Evolutionary conservation across 2,797 vertebrate genomes (phyloP).

Genomic region (Xenops minutus): DNA sequence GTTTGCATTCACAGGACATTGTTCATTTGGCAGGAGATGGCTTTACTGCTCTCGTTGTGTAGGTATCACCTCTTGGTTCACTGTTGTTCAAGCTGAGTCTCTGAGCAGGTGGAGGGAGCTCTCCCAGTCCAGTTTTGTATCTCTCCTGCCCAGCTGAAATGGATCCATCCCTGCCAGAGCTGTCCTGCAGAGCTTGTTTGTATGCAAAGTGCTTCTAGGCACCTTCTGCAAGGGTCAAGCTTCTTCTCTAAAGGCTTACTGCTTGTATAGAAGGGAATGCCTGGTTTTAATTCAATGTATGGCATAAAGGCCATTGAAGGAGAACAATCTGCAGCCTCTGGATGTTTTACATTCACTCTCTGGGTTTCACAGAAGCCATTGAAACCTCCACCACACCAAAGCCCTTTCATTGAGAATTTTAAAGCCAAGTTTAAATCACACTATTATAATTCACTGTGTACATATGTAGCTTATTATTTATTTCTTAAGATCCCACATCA

Average conservation of each 20-base stretch:
- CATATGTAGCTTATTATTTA: neutral
- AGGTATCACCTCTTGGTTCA: rapidly evolving
- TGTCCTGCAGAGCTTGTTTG: neutral
- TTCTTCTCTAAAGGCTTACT: neutral
- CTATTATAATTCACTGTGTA: neutral
- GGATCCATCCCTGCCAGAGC: neutral
- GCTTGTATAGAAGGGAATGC: neutral
- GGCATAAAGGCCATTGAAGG: neutral
- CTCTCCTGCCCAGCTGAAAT: neutral
- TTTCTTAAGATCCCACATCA: neutral
- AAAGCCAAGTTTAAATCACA: neutral
- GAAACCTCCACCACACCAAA: neutral
- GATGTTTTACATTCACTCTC: neutral
- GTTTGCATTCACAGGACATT: neutral
- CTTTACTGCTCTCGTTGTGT: neutral
- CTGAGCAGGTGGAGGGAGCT: neutral
- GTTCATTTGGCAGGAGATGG: neutral
- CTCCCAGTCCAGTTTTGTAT: neutral
- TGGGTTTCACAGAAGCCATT: neutral
- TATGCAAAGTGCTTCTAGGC: neutral
- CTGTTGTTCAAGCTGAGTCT: neutral
- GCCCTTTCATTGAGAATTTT: neutral
- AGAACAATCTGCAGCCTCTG: neutral
- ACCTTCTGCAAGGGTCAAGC: neutral
- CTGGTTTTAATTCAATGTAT: rapidly evolving